Base-by-base conservation (phyloP, 2,113 vertebrate genomes). In the Sinocyclocheilus anshuiensis region DNA sequence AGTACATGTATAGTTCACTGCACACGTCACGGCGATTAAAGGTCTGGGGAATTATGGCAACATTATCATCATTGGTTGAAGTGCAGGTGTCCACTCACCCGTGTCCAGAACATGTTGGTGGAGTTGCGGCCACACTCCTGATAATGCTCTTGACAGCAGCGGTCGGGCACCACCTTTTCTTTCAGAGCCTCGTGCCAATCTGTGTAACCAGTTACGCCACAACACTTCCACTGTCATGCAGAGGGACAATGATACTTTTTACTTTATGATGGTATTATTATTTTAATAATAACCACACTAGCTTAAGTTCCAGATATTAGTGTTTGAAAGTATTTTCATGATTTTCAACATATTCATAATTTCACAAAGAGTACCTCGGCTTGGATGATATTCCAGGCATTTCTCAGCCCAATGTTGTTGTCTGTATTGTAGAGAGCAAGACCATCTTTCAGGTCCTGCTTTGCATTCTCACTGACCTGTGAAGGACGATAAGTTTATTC, bases 311-410 rank as follows among this genome's bases (percentile, higher is more conserved):
- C 2, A 33, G 65, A 16, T 29, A 67, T 7, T 15, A 7, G 15
- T 11, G 8, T 22, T 15, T 22, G 18, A 72, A 3, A 72, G 20
- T 39, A 72, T 72, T 72, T 72, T 72, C 36, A 72, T 11, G 9
- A 72, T 29, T 57, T 9, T 42, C 42, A 39, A n/a, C 24, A 77
- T 42, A 42, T 42, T 42, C 42, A 42, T 7, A 42, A 42, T 42
- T 42, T 42, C 42, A 45, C 42, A 61, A 33, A 45, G 61, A 45
- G 24, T 90, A 98, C 98, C 97, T 99, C 97, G 5, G 98, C 97
- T 93, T 99, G 98, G 90, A 99, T 98, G 92, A 99, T 99, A 94
- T 99, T 99, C 98, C 98, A 99, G 63, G 98, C 98, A 0, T 99
- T 99, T 93, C 97, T 96, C 90, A 99, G 94, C 74, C 98, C 98